Percentiles rank a stretch among this genome's conserved stretches.
phyloP scores from a whole-genome alignment of 2,113 vertebrate species.

The Oncorhynchus clarkii region DNA sequence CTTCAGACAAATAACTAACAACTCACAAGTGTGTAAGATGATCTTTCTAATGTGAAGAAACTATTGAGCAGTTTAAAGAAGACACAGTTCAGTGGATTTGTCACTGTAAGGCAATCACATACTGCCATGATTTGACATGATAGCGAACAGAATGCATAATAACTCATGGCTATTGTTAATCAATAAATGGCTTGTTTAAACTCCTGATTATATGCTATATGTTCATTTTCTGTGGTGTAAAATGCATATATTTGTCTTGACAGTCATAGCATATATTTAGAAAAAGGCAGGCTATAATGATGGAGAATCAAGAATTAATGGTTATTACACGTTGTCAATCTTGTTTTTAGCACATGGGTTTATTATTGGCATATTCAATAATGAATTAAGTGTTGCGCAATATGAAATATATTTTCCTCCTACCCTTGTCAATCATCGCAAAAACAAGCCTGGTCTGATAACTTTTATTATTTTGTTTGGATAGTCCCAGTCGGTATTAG shows the following conservation, averaged over 20 bases:
- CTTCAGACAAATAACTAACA: conserved; percentile 31
- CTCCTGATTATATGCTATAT: neutral
- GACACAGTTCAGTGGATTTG: neutral
- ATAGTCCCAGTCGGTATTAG: neutral
- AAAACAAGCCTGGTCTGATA: neutral
- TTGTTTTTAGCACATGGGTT: too few relatives aligned
- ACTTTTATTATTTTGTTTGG: neutral
- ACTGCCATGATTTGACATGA: conserved; percentile 1
- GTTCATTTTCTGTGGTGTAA: neutral
- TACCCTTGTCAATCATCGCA: neutral
- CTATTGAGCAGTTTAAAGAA: neutral
- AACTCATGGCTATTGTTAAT: conserved; percentile 16
- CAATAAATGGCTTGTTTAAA: conserved; percentile 12
- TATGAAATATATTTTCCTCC: neutral
- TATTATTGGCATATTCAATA: too few relatives aligned
- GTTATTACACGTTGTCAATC: too few relatives aligned
- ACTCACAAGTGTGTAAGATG: conserved; percentile 16
- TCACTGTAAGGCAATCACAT: conserved; percentile 34
- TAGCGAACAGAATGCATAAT: conserved; percentile 16
- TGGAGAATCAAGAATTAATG: too few relatives aligned
- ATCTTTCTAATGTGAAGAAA: conserved; percentile 6
- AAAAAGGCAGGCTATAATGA: too few relatives aligned
- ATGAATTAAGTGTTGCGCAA: too few relatives aligned
- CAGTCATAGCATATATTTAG: neutral
- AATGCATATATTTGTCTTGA: neutral